Conservation (phyloP, 2,113 vertebrate genomes). For the Onychostoma macrolepis region DNA sequence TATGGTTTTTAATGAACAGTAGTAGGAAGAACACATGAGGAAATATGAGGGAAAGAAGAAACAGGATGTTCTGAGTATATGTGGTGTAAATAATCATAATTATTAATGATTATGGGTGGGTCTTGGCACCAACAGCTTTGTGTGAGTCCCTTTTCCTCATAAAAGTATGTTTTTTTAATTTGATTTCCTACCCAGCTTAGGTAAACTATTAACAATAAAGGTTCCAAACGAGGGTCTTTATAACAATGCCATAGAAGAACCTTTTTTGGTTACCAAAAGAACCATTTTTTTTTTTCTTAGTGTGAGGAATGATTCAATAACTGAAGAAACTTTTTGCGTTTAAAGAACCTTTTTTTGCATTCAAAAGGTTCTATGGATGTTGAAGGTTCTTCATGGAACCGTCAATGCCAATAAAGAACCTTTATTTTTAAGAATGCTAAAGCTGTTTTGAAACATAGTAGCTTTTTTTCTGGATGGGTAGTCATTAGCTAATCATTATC, state of each 20-base stretch:
- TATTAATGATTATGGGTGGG: background rate
- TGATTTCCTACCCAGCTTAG: background rate
- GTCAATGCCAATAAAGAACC: too few relatives aligned
- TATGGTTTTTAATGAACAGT: background rate
- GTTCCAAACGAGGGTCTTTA: too few relatives aligned
- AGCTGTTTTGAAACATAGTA: background rate
- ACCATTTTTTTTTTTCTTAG: too few relatives aligned
- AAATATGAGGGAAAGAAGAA: background rate
- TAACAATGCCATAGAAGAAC: too few relatives aligned
- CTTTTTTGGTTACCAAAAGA: too few relatives aligned
- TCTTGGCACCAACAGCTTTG: background rate
- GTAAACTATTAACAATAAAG: too few relatives aligned
- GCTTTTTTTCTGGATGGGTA: background rate
- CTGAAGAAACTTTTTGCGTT: too few relatives aligned
- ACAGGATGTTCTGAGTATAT: background rate
- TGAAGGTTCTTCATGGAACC: too few relatives aligned
- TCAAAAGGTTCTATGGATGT: too few relatives aligned
- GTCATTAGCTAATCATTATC: background rate
- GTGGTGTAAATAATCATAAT: background rate
- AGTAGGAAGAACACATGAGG: background rate
- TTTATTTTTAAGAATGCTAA: too few relatives aligned
- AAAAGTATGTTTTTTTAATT: background rate
- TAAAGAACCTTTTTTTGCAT: background rate
- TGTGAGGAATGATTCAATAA: too few relatives aligned
- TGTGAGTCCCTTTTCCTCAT: background rate